A percentile compares a stretch with the other conserved stretches of the same genome.
Evolutionary conservation across 2,113 vertebrate species (phyloP).

Genomic region (Pachycephala philippinensis): DNA sequence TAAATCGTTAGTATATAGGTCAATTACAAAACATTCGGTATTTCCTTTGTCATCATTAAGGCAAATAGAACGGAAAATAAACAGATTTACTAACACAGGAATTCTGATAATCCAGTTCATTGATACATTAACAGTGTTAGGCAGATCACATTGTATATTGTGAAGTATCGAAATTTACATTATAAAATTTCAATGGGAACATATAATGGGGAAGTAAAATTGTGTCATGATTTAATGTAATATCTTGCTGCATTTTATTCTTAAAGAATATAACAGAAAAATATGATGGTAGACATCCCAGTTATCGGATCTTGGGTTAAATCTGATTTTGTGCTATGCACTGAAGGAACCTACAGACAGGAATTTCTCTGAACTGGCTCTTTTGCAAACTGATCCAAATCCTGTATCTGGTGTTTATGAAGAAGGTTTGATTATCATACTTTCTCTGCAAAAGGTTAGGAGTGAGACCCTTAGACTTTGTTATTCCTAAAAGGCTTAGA

Average conservation of each 20-base stretch:
- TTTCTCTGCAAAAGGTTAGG: background rate
- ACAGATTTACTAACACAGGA: background rate
- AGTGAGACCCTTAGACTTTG: background rate
- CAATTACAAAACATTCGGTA: background rate
- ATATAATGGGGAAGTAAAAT: background rate
- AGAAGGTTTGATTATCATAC: background rate
- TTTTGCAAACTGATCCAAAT: background rate
- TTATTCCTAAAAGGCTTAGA: background rate
- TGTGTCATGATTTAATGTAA: background rate
- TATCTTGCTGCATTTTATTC: background rate
- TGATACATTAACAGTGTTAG: background rate
- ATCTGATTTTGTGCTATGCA: background rate
- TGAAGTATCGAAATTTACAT: background rate
- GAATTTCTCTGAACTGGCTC: background rate
- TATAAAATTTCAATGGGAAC: background rate
- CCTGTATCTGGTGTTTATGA: background rate
- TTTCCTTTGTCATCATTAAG: background rate
- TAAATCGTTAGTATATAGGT: background rate
- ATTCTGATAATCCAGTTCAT: background rate
- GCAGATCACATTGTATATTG: background rate
- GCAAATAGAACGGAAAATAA: background rate
- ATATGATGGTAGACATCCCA: background rate
- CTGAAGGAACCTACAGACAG: background rate
- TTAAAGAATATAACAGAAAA: background rate
- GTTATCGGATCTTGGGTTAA: background rate